Evolutionary conservation across 2,888 invertebrate genomes (phyloP), one percentile per base, ranked within the genome.

Genomic region (Rhamnusium bicolor): DNA sequence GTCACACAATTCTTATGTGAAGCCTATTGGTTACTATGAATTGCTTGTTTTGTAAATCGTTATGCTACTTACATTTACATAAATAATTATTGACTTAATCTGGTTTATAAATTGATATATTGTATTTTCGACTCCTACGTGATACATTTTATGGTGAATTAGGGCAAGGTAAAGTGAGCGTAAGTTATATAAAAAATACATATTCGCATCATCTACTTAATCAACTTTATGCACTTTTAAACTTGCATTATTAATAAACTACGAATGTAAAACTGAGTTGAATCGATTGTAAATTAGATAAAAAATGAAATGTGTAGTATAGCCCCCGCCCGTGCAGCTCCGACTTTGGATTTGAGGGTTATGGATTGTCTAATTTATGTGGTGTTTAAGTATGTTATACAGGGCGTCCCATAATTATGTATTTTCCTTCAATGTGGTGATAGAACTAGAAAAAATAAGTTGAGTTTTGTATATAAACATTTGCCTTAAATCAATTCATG

Each of bases 21-120:
- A n/a, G 40, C n/a, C 8, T 32, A 24, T 32, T 40, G 40, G 4
- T 4, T 40, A 12, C 1, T 4, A n/a, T 40, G 12, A 40, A 40
- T 21, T 56, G 16, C 21, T 27, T 56, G 27, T 27, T 56, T 56
- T 56, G 24, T 27, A 56, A 56, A 24, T 14, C 3, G 19, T 53
- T 53, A 53, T 27, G 2, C 58, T 32, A 14, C 14, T 18, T 40
- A 29, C 8, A 58, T 58, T 58, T 58, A 32, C 32, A 58, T 58
- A 58, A 58, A 58, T 58, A 40, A 58, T 32, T 32, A 40, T 18
- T 27, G 54, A 56, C 27, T 58, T 58, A 58, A 24, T 56, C 56
- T 56, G 56, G 29, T 56, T 56, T 24, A 56, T 16, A 29, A 58
- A 58, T 32, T 58, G 58, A 32, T 1, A 12, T 58, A 58, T 40